Conservation (phyloP, 2,797 vertebrate species). For the Parauchenoglanis ngamensis region DNA sequence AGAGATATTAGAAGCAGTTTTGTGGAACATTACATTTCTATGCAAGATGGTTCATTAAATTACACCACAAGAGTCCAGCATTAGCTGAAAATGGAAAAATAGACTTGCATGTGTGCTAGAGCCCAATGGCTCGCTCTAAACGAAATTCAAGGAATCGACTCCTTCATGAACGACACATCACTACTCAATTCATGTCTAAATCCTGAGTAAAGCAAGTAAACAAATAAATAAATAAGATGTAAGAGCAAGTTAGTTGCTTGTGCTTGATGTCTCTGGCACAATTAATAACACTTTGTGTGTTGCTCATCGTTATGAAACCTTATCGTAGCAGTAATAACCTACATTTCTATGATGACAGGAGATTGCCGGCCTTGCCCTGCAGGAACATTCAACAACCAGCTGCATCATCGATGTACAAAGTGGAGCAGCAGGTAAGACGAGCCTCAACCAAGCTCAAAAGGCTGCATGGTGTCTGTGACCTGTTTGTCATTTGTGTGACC, state of each 20-base stretch:
- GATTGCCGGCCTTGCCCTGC: slow-evolving; percentile 45
- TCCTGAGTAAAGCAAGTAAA: background rate
- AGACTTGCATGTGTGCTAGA: background rate
- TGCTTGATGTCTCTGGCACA: background rate
- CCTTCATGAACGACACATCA: background rate
- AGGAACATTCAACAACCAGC: slow-evolving; percentile 50
- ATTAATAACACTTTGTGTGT: background rate
- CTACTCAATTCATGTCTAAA: background rate
- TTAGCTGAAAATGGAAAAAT: background rate
- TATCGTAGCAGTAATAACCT: background rate
- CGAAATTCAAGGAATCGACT: background rate
- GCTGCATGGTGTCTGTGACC: background rate
- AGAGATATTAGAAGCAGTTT: background rate
- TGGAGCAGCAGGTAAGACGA: slow-evolving; percentile 50
- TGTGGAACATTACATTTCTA: background rate
- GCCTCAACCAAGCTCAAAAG: background rate
- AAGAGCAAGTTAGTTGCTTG: background rate
- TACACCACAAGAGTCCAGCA: background rate
- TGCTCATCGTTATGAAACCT: background rate
- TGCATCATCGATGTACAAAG: slow-evolving; percentile 31
- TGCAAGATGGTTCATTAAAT: background rate
- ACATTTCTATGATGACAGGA: slow-evolving; percentile 18
- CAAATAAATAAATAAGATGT: background rate
- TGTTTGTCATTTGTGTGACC: background rate
- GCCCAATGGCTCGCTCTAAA: background rate